Evolutionary conservation across 2,113 vertebrate species (phyloP), one percentile per base, ranked within the genome.

Genomic region (Zapornia atra): DNA sequence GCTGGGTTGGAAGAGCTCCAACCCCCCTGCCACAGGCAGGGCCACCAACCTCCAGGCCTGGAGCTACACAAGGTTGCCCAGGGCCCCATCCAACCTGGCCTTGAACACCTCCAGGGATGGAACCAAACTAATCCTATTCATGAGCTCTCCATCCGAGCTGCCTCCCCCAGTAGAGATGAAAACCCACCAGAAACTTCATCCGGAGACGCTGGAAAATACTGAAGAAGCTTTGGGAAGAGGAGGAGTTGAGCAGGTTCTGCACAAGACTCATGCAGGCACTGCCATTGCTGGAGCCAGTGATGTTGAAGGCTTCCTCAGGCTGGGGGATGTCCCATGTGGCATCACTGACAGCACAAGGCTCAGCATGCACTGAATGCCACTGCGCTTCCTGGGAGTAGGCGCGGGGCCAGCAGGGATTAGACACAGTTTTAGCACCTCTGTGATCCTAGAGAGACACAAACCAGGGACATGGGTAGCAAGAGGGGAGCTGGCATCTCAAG

Each of bases 321-420:
- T 40, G 46, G 44, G 94, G 89, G 42, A 10, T 60, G 69, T 71
- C 73, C 5, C 0, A 0, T 20, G 70, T 36, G 69, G 38, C 61
- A 16, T 11, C 8, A 2, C 7, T 71, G 89, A 9, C 48, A 72
- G 73, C 83, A 82, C 96, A 97, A 40, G 91, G 83, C 61, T 83
- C 86, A 10, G 34, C 5, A 2, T 72, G 77, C 77, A 96, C 83
- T 0, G 86, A 94, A 0, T 50, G 81, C 96, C 96, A 96, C 81
- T 36, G 91, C 77, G 94, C 81, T 53, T 91, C 57, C 61, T 0
- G 84, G 48, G 86, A 95, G 73, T 96, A 97, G 61, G 13, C 3
- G 77, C 91, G 70, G 48, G 96, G 96, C 96, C 96, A 97, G 96
- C 96, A 97, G 53, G 96, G 96, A 36, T 96, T 95, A 53, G 34